Evolutionary conservation across 1,140 invertebrate genomes (phyloP).

Genomic region (Lerema accius): DNA sequence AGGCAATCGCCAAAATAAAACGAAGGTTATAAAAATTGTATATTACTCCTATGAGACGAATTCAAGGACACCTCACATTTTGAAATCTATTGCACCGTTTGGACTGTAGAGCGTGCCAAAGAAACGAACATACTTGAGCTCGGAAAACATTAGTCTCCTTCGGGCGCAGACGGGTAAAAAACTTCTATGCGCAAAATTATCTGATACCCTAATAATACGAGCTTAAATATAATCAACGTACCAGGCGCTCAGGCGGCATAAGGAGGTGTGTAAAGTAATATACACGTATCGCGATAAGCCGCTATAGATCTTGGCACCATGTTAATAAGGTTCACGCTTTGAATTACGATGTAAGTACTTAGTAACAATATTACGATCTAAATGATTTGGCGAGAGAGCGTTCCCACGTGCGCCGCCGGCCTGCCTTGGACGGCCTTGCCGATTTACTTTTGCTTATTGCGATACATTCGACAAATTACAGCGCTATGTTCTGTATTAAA

Average conservation of each 20-base stretch:
- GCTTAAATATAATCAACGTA: background rate
- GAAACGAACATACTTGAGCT: no score
- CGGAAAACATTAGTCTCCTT: no score
- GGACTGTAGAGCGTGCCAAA: no score
- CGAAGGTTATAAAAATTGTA: no score
- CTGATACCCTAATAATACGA: background rate
- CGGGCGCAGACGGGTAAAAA: background rate
- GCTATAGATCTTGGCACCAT: background rate
- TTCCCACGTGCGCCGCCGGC: slow-evolving; percentile 67
- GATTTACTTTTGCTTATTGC: slow-evolving; percentile 51
- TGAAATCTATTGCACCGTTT: no score
- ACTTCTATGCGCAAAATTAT: background rate
- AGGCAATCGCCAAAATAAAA: no score
- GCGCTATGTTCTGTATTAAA: background rate
- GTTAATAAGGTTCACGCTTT: background rate
- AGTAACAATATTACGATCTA: slow-evolving; percentile 34
- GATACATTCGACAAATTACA: slow-evolving; percentile 16
- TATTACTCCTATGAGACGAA: no score
- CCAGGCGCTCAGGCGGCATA: background rate
- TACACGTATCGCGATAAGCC: background rate
- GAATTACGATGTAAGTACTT: background rate
- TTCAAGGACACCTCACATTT: no score
- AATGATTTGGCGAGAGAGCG: slow-evolving; percentile 44
- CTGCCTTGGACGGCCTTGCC: slow-evolving; percentile 77
- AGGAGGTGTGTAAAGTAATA: background rate